phyloP scores from a whole-genome alignment of 2,888 invertebrate genomes.

The Agrochola circellaris region DNA sequence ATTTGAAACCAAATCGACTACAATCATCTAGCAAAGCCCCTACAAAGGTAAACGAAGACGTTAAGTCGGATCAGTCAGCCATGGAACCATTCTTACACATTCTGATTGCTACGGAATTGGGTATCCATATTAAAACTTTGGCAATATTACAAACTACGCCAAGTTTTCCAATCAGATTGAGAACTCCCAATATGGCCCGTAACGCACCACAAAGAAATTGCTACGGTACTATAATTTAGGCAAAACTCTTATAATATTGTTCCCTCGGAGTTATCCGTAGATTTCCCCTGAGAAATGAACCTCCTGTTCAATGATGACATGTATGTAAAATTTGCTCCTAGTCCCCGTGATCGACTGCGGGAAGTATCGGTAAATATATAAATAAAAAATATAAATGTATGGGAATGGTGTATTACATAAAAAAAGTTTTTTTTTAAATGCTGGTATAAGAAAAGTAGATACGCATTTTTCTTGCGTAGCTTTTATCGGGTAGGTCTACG shows the following conservation, averaged over 20 bases:
- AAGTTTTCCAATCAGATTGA: conserved; percentile 59
- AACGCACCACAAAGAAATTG: conserved; percentile 48
- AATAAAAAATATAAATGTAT: no score
- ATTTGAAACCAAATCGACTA: conserved; percentile 24
- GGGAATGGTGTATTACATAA: not conserved
- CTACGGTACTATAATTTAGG: conserved; percentile 62
- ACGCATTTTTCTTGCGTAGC: not conserved
- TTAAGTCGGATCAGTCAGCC: conserved; percentile 3
- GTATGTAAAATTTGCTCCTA: conserved; percentile 50
- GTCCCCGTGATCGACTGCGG: conserved; percentile 59
- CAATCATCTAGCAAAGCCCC: conserved; percentile 23
- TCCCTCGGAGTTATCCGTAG: conserved; percentile 59
- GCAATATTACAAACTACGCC: conserved; percentile 47
- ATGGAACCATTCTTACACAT: conserved; percentile 21
- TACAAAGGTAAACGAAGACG: conserved; percentile 5
- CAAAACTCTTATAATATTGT: conserved; percentile 68
- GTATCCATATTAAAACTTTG: conserved; percentile 50
- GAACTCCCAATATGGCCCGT: conserved; percentile 36
- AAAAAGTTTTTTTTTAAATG: not conserved
- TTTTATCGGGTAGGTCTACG: not conserved
- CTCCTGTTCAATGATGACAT: conserved; percentile 62
- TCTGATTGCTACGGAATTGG: conserved; percentile 43
- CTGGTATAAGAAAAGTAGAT: not conserved
- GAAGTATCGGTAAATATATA: conserved; percentile 44
- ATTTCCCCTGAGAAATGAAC: conserved; percentile 68